These are phyloP conservation scores for Platyscapa corneri DNA, from an alignment of 1,140 invertebrate species.

Conservation along the genomic window DNA sequence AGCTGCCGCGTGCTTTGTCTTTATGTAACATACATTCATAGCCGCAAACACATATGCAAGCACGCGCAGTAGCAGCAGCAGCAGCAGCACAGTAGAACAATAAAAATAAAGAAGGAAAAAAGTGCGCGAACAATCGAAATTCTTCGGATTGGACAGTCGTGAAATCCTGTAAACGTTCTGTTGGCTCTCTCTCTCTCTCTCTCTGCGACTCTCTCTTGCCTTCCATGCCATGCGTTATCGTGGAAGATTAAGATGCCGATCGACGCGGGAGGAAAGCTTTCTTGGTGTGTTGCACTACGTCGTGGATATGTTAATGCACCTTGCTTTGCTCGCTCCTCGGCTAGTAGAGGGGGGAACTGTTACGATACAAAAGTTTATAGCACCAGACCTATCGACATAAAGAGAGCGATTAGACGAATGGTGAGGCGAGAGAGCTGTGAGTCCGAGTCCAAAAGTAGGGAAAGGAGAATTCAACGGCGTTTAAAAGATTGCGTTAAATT, in stretches of 20 bases:
- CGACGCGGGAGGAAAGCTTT: conserved; percentile 47
- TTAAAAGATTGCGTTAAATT: conserved; percentile 13
- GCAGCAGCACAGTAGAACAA: conserved; percentile 29
- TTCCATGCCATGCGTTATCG: conserved; percentile 48
- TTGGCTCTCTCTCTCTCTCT: conserved; percentile 33
- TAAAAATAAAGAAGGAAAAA: conserved; percentile 39
- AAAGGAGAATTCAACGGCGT: background rate
- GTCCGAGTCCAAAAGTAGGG: background rate
- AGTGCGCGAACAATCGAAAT: conserved; percentile 55
- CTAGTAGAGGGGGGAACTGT: conserved; percentile 10
- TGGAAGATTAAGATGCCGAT: conserved; percentile 57
- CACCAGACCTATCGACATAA: background rate
- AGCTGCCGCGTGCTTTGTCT: background rate
- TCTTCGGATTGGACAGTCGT: conserved; percentile 52
- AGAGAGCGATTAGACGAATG: background rate
- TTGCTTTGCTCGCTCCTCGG: background rate
- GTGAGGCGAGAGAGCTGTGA: background rate
- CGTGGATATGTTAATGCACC: conserved; percentile 53
- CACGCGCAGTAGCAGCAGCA: conserved; percentile 42
- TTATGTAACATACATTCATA: conserved; percentile 33
- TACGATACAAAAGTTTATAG: conserved; percentile 8
- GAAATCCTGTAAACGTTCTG: conserved; percentile 51
- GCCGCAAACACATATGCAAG: background rate
- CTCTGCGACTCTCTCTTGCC: conserved; percentile 11
- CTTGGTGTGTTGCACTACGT: conserved; percentile 36